Conservation (phyloP, 2,797 vertebrate genomes). For the Xerus rutilus region DNA sequence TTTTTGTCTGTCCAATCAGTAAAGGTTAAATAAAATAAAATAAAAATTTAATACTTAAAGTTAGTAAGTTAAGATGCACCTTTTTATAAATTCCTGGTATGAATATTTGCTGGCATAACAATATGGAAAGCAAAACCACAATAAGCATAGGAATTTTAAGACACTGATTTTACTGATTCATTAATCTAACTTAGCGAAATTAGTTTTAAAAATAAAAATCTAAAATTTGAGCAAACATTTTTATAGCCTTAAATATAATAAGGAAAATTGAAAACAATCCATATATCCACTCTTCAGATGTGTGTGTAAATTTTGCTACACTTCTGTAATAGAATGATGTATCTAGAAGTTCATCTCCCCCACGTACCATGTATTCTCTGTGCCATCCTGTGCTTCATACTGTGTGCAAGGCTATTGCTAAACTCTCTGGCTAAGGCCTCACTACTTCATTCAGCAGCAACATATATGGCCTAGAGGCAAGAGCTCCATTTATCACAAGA, state of each 20-base stretch:
- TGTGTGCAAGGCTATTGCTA: neutral
- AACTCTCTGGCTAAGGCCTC: neutral
- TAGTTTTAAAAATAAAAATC: neutral
- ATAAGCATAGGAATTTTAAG: neutral
- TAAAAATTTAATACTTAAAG: neutral
- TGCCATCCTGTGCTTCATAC: neutral
- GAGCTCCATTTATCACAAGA: neutral
- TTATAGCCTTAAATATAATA: neutral
- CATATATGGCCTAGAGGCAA: neutral
- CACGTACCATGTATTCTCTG: accelerated
- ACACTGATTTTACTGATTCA: neutral
- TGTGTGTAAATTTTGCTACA: neutral
- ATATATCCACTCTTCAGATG: neutral
- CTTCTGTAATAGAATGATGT: neutral
- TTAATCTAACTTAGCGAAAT: neutral
- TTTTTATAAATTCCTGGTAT: neutral
- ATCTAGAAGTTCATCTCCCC: neutral
- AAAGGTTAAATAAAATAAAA: neutral
- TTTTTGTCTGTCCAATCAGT: neutral
- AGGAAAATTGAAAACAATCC: neutral
- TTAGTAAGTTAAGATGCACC: neutral
- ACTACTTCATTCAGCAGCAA: neutral
- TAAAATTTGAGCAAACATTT: neutral
- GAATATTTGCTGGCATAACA: neutral
- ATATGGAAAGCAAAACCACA: neutral